phyloP scores from a whole-genome alignment of 2,888 invertebrate species.

The Coecobrya sp. region DNA sequence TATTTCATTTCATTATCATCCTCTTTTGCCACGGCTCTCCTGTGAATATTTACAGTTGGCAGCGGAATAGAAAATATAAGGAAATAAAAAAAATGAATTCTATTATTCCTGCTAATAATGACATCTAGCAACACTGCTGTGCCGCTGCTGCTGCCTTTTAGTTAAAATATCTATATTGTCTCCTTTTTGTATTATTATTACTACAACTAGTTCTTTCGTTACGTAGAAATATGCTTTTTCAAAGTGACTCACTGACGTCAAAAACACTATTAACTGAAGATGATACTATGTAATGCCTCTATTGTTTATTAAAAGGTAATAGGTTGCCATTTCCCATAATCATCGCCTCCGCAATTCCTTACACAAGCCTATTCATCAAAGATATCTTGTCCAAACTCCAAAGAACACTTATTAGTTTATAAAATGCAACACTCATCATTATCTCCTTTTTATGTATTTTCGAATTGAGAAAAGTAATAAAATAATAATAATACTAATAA shows the following conservation, averaged over 20 bases:
- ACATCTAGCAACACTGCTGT: neutral
- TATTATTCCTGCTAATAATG: neutral
- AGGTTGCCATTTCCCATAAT: neutral
- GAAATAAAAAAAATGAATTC: neutral
- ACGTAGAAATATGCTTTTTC: neutral
- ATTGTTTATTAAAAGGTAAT: conserved; percentile 1
- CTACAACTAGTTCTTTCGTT: neutral
- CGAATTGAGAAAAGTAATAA: neutral
- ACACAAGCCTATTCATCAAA: neutral
- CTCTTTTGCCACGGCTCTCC: neutral
- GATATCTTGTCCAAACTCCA: neutral
- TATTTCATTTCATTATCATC: conserved; percentile 2
- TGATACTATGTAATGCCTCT: neutral
- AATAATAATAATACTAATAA: too few species aligned
- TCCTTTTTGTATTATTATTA: conserved; percentile 6
- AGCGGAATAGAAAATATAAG: neutral
- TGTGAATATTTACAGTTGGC: neutral
- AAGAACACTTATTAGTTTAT: neutral
- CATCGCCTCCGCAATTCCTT: neutral
- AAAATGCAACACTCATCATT: neutral
- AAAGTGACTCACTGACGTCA: neutral
- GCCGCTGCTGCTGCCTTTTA: neutral
- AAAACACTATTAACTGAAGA: neutral
- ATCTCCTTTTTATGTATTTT: neutral
- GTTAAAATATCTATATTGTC: neutral